A percentile compares a stretch with the other conserved stretches of the same genome.
These are phyloP conservation scores for Gambusia affinis DNA, from an alignment of 2,113 vertebrate genomes.

Conservation along the genomic window DNA sequence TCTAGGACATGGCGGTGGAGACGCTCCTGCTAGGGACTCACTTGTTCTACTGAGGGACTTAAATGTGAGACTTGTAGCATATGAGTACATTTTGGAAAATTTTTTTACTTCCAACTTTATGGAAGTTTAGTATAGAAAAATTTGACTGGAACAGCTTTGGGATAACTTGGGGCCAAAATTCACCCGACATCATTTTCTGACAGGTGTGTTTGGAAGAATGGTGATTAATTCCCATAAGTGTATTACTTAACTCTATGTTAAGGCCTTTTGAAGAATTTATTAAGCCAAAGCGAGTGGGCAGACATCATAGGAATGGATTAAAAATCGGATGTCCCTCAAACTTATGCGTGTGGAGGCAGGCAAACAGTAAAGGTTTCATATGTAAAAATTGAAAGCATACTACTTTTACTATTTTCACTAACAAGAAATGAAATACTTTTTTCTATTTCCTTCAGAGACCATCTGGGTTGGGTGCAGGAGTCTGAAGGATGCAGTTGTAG, in stretches of 20 bases:
- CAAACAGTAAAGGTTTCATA: not conserved
- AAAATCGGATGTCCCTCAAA: not conserved
- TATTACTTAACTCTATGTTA: not conserved
- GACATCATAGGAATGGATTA: not conserved
- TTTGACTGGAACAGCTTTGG: too few relatives aligned
- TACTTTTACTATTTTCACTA: not conserved
- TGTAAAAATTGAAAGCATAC: too few relatives aligned
- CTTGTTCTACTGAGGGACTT: too few relatives aligned
- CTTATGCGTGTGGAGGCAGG: not conserved
- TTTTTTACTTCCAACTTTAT: not conserved
- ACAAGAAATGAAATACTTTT: not conserved
- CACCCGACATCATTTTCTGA: not conserved
- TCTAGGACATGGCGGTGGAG: too few relatives aligned
- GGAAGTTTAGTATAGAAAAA: not conserved
- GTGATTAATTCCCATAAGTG: not conserved
- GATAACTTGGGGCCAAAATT: not conserved
- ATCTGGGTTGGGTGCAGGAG: conserved; percentile 71
- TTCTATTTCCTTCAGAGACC: conserved; percentile 69
- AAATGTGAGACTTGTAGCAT: not conserved
- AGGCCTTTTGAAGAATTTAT: not conserved
- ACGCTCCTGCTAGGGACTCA: too few relatives aligned
- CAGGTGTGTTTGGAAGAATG: not conserved
- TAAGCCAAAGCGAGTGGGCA: not conserved
- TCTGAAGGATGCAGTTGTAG: conserved; percentile 76
- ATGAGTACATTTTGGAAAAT: not conserved